phyloP scores from a whole-genome alignment of 2,888 invertebrate genomes.

The Selenia dentaria region DNA sequence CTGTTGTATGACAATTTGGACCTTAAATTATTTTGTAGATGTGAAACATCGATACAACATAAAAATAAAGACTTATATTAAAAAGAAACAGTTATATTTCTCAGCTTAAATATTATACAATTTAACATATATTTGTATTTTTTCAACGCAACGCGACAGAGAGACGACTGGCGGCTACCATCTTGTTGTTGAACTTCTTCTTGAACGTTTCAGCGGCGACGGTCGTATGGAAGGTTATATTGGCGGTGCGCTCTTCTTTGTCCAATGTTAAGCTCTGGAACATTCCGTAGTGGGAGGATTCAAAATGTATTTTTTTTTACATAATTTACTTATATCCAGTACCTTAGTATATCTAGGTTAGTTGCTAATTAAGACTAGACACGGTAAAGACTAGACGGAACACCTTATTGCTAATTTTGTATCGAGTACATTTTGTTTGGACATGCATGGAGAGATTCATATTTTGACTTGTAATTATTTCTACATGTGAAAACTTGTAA shows the following conservation, averaged over 20 bases:
- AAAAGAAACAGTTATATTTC: too few species aligned
- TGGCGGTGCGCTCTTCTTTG: conserved; percentile 69
- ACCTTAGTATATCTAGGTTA: too few species aligned
- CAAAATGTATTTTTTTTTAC: not conserved
- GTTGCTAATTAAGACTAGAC: not conserved
- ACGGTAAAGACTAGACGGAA: not conserved
- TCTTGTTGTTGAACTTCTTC: conserved; percentile 77
- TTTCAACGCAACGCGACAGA: conserved; percentile 56
- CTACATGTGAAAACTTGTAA: too few species aligned
- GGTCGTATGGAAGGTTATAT: conserved; percentile 66
- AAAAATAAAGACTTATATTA: too few species aligned
- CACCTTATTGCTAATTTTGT: not conserved
- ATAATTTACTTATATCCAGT: too few species aligned
- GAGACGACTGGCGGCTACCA: conserved; percentile 77
- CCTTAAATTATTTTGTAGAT: too few species aligned
- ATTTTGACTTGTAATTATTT: too few species aligned
- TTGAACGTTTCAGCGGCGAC: conserved; percentile 69
- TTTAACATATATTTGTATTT: too few species aligned
- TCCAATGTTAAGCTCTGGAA: conserved; percentile 78
- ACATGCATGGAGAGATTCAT: not conserved
- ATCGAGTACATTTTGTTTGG: not conserved
- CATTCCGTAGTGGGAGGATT: conserved; percentile 37
- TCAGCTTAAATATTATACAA: too few species aligned
- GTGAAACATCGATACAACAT: too few species aligned
- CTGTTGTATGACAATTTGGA: too few species aligned